These are phyloP conservation scores for Hemicordylus capensis DNA, from an alignment of 2,113 vertebrate species.

Conservation along the genomic window DNA sequence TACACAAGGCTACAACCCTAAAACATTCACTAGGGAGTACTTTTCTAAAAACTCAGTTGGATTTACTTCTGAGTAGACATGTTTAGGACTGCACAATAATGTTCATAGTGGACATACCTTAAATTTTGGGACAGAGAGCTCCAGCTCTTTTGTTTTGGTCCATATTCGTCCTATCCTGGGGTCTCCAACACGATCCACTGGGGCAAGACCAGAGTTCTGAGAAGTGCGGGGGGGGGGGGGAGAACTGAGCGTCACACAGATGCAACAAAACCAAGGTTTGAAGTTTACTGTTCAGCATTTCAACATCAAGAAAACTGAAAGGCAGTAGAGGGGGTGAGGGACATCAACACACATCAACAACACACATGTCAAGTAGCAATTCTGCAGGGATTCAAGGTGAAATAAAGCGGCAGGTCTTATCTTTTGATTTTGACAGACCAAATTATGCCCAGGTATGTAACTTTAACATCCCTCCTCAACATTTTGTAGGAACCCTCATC, in stretches of 20 bases:
- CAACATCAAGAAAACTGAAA: constrained; percentile 38
- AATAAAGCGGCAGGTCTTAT: constrained; percentile 57
- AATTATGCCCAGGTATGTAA: constrained; percentile 66
- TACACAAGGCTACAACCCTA: not conserved
- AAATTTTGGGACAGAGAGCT: constrained; percentile 97
- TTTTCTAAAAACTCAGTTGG: no score
- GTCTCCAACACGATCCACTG: constrained; percentile 94
- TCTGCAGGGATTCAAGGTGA: constrained; percentile 54
- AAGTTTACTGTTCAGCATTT: constrained; percentile 43
- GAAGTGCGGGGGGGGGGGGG: constrained; percentile 14
- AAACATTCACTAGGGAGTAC: no score
- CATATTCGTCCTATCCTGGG: constrained; percentile 95
- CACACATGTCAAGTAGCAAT: constrained; percentile 73
- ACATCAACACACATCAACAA: not conserved
- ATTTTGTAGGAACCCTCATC: not conserved
- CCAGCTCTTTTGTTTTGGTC: constrained; percentile 97
- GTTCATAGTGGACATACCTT: constrained; percentile 80
- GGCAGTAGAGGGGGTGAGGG: constrained; percentile 35
- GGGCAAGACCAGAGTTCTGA: constrained; percentile 92
- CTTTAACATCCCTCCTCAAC: constrained; percentile 29
- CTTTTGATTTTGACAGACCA: constrained; percentile 65
- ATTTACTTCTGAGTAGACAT: not conserved
- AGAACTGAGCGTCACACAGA: constrained; percentile 13
- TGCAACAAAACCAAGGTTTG: constrained; percentile 27
- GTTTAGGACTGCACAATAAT: not conserved